phyloP scores from a whole-genome alignment of 2,113 vertebrate genomes.

The Hemichromis elongatus region DNA sequence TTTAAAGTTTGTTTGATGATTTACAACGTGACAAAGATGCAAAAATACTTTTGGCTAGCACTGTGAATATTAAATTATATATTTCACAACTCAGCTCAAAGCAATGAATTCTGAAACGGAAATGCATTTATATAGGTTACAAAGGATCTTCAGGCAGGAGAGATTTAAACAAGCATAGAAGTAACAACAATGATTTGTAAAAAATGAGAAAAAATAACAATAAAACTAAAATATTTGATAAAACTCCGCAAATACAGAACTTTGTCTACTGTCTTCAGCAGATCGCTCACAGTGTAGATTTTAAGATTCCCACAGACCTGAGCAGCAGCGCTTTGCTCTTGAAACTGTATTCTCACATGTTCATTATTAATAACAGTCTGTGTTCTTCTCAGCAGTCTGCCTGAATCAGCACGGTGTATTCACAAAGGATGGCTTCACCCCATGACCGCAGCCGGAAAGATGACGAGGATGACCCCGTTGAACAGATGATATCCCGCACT shows the following conservation, averaged over 20 bases:
- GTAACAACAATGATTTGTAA: neutral
- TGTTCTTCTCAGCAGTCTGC: neutral
- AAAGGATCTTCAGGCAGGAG: neutral
- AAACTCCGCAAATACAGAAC: neutral
- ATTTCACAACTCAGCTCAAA: neutral
- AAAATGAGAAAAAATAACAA: neutral
- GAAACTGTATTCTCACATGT: neutral
- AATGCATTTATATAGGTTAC: neutral
- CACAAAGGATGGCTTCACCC: slow-evolving; percentile 73
- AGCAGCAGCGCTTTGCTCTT: neutral
- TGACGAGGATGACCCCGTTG: slow-evolving; percentile 81
- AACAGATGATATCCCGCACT: slow-evolving; percentile 79
- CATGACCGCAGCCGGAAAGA: slow-evolving; percentile 73
- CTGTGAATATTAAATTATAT: neutral
- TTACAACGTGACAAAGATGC: neutral
- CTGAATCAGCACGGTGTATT: neutral
- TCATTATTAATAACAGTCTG: neutral
- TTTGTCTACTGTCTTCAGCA: neutral
- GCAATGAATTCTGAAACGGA: neutral
- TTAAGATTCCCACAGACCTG: neutral
- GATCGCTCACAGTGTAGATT: neutral
- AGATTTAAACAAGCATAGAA: neutral
- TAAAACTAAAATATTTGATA: neutral
- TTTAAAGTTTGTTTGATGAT: neutral
- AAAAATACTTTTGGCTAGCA: neutral